These are phyloP conservation scores for Trachelus iudaicus DNA, from an alignment of 2,888 invertebrate species.

Conservation along the genomic window DNA sequence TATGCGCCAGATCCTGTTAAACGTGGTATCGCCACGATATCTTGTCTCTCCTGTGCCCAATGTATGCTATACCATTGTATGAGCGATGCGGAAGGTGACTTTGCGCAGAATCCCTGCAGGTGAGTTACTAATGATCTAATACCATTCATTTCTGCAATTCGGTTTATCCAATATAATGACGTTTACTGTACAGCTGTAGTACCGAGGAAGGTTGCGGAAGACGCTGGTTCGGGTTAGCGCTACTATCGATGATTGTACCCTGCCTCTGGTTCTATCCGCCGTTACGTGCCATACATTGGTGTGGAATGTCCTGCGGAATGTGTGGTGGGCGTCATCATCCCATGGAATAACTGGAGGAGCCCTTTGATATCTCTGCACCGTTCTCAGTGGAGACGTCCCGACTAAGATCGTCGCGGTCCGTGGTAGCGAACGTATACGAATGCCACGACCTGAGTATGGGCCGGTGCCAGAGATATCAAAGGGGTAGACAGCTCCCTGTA, in stretches of 20 bases:
- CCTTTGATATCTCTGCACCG: slow-evolving; percentile 63
- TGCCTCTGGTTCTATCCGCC: slow-evolving; percentile 96
- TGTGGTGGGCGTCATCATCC: slow-evolving; percentile 84
- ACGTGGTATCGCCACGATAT: slow-evolving; percentile 82
- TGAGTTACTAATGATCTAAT: slow-evolving; percentile 23
- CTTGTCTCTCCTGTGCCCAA: slow-evolving; percentile 89
- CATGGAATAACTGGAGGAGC: slow-evolving; percentile 62
- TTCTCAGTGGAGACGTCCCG: slow-evolving; percentile 45
- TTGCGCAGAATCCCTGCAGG: slow-evolving; percentile 86
- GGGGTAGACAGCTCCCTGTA: slow-evolving; percentile 62
- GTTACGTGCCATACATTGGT: slow-evolving; percentile 84
- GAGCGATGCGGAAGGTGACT: slow-evolving; percentile 90
- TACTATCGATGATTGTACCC: slow-evolving; percentile 89
- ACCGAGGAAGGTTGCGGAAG: slow-evolving; percentile 79
- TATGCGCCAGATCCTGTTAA: slow-evolving; percentile 88
- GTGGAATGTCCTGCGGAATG: slow-evolving; percentile 81
- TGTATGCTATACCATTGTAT: slow-evolving; percentile 95
- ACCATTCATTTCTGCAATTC: no score
- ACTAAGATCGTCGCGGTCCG: slow-evolving; percentile 33
- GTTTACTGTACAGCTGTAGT: slow-evolving; percentile 48
- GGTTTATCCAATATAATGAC: no score
- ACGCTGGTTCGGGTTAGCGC: slow-evolving; percentile 85
- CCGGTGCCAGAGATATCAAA: slow-evolving; percentile 63
- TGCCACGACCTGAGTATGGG: slow-evolving; percentile 59
- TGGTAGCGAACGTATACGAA: slow-evolving; percentile 60